Percentiles rank a stretch among this genome's conserved stretches.
phyloP scores from a whole-genome alignment of 2,797 vertebrate genomes.

The Orientallactaga sibirica region DNA sequence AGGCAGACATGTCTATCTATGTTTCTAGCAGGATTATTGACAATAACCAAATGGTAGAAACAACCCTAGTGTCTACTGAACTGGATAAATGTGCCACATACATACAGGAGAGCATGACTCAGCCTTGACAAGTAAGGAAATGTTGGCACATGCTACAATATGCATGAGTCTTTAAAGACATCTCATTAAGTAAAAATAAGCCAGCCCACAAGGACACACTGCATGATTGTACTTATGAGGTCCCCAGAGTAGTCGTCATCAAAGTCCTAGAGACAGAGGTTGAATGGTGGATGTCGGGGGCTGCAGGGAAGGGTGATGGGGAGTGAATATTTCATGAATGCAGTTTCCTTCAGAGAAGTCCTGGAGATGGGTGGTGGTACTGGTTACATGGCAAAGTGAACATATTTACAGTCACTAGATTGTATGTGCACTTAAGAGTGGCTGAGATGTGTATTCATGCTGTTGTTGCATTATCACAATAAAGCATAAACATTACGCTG shows the following conservation, averaged over 20 bases:
- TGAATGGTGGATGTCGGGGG: neutral
- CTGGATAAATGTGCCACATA: neutral
- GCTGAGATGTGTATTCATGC: neutral
- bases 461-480: neutral
- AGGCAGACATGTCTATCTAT: rapidly evolving
- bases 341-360: neutral
- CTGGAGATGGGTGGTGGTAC: no score
- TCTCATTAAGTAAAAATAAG: neutral
- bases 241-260: neutral
- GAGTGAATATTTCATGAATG: neutral
- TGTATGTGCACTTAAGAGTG: neutral
- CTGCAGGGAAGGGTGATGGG: neutral
- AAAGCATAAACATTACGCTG: neutral
- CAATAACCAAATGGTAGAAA: neutral
- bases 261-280: neutral
- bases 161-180: neutral
- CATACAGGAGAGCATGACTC: neutral
- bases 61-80: neutral
- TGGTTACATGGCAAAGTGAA: rapidly evolving
- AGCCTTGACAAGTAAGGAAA: neutral
- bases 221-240: neutral
- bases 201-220: neutral
- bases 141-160: neutral
- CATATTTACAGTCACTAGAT: neutral
- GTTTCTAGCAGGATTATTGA: neutral